These are phyloP conservation scores for Lycia hirtaria DNA, from an alignment of 2,888 invertebrate species.

Conservation along the genomic window DNA sequence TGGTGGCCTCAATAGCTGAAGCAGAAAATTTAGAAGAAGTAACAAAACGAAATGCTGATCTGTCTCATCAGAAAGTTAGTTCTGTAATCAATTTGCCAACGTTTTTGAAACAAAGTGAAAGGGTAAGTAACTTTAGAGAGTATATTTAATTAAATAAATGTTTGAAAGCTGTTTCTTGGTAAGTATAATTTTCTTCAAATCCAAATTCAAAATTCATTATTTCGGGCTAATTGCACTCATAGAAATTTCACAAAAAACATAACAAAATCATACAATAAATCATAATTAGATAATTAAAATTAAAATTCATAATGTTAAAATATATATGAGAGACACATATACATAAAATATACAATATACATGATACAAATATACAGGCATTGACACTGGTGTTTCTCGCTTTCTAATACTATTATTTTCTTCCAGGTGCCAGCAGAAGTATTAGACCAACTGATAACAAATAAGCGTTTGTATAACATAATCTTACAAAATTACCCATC, in stretches of 20 bases:
- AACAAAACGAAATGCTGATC: constrained; percentile 78
- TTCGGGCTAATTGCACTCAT: no score
- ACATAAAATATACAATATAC: no score
- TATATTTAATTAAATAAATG: background rate
- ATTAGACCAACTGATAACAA: constrained; percentile 86
- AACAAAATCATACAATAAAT: no score
- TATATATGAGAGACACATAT: no score
- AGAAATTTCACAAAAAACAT: no score
- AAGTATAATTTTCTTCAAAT: background rate
- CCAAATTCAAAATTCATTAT: no score
- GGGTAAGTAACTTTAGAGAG: constrained; percentile 69
- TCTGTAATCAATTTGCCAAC: constrained; percentile 93
- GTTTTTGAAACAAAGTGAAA: constrained; percentile 90
- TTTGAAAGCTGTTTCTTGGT: background rate
- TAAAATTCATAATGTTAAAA: no score
- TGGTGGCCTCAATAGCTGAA: constrained; percentile 86
- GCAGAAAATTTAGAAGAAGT: constrained; percentile 77
- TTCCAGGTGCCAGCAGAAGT: constrained; percentile 89
- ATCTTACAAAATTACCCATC: constrained; percentile 91
- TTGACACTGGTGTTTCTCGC: background rate
- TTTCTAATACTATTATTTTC: background rate
- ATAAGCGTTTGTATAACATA: constrained; percentile 88
- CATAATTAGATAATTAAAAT: no score
- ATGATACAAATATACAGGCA: no score
- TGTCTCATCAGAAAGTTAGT: constrained; percentile 77